These are phyloP conservation scores for Oryzias javanicus DNA, from an alignment of 2,113 vertebrate species.

Conservation along the genomic window DNA sequence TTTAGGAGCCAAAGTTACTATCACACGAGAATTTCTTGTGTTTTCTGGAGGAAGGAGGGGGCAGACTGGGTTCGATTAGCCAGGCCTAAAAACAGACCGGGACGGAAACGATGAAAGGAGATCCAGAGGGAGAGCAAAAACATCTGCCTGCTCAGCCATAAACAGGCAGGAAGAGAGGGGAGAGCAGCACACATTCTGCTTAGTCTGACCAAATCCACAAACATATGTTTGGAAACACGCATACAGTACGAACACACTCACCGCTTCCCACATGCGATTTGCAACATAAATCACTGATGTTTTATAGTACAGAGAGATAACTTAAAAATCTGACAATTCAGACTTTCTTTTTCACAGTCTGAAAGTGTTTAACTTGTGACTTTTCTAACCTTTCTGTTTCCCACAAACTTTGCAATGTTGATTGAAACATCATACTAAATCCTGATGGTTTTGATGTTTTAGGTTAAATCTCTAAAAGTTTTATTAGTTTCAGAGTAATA, in stretches of 20 bases:
- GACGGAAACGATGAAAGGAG: constrained; percentile 62
- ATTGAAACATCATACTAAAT: too few species aligned
- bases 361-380: too few species aligned
- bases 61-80: constrained; percentile 57
- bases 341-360: too few species aligned
- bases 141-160: constrained; percentile 59
- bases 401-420: too few species aligned
- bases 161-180: constrained; percentile 28
- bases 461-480: too few species aligned
- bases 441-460: too few species aligned
- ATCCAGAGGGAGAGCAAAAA: constrained; percentile 49
- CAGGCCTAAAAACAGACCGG: constrained; percentile 60
- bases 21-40: constrained; percentile 55
- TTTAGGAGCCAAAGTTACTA: constrained; percentile 57
- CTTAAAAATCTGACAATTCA: not conserved
- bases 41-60: constrained; percentile 25
- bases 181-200: constrained; percentile 18
- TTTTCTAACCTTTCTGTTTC: too few species aligned
- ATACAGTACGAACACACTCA: constrained; percentile 5
- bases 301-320: constrained; percentile 1
- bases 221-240: constrained; percentile 41
- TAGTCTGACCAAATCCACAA: constrained; percentile 40
- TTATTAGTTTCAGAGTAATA: too few species aligned
- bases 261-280: constrained; percentile 16
- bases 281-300: constrained; percentile 18